Evolutionary conservation across 2,113 vertebrate species (phyloP), one percentile per base, ranked within the genome.

Genomic region (Pseudopodoces humilis): DNA sequence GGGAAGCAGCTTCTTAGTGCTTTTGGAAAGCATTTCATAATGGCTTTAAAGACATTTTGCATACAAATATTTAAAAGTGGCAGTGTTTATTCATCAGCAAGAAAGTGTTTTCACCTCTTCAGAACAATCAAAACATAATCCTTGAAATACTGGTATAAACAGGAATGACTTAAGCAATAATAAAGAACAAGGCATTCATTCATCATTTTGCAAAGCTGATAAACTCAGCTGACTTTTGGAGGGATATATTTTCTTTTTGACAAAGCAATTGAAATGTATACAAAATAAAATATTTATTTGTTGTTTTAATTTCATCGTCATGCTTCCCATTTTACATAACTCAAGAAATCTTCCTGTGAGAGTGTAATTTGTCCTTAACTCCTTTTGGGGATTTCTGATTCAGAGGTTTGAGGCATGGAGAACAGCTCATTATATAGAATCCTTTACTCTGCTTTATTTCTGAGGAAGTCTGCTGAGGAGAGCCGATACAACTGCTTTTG

Each of bases 61-160:
- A 97, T 97, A 98, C 95, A 97, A 95, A 98, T 98, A 98, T 98
- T 98, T 98, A 52, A 86, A 97, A 97, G 95, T 90, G 95, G 86
- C 97, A 96, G 97, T 97, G 96, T 98, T 98, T 97, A 98, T 98
- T 98, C 97, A 98, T 81, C 96, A 97, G 94, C 68, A 92, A 97
- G 97, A 97, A 97, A 98, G 94, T 98, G 96, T 97, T 98, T 97
- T 97, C 95, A 97, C 96, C 94, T 97, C 96, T 97, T 74, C 89
- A 91, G 97, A 97, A 98, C 96, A 98, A 97, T 97, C 94, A 97
- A 98, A 98, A 97, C 98, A 98, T 98, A 98, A 98, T 98, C 98
- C 98, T 97, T 85, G 94, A 96, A 97, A 97, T 95, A 96, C 94
- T 90, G 91, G 97, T 97, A 98, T 97, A 97, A 98, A 96, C 95